Base-by-base conservation (phyloP, 92 coral and sea anemone genomes). In the Meandrina meandrites region DNA sequence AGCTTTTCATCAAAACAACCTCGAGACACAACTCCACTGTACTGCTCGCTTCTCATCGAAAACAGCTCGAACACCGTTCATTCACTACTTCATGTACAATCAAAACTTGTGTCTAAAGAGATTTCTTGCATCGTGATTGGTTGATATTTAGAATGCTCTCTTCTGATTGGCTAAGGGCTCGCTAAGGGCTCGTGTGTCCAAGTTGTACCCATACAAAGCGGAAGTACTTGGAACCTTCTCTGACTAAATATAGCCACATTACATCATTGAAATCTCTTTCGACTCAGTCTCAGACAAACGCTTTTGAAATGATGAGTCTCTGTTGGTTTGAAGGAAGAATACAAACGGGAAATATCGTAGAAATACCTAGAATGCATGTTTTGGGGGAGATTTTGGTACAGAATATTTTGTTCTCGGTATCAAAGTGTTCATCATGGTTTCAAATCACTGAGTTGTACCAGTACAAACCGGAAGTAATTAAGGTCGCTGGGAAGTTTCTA, bases 161-260 rank as follows among this genome's bases (percentile, higher is more conserved):
- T 28, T 66, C 71, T 27, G 71, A 66, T 27, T 66, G 71, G 71
- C 71, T 27, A 2, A 66, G 16, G n/a, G n/a, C n/a, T n/a, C n/a
- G n/a, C n/a, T n/a, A n/a, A n/a, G n/a, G n/a, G n/a, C n/a, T 66
- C 71, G 32, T 27, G 5, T 1, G 32, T 27, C 71, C 71, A 66
- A 66, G 71, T 66, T 66, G 71, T 66, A 66, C 71, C 71, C 71
- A 66, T 66, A 34, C 71, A 66, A 66, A 66, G 35, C 68, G 68
- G 68, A 60, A 60, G 68, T 27, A 24, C 67, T 58, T 60, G 30
- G 13, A 22, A 1, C 1, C 30, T 0, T 2, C 14, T 60, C 11
- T 5, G 3, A 22, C 5, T 66, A 28, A 66, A 28, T 27, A 66
- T 66, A 66, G 71, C 16, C 5, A 10, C 71, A 66, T 66, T 27